Percentiles rank a stretch among this genome's conserved stretches.
phyloP scores from a whole-genome alignment of 2,113 vertebrate genomes.

The Atlantisia rogersi region DNA sequence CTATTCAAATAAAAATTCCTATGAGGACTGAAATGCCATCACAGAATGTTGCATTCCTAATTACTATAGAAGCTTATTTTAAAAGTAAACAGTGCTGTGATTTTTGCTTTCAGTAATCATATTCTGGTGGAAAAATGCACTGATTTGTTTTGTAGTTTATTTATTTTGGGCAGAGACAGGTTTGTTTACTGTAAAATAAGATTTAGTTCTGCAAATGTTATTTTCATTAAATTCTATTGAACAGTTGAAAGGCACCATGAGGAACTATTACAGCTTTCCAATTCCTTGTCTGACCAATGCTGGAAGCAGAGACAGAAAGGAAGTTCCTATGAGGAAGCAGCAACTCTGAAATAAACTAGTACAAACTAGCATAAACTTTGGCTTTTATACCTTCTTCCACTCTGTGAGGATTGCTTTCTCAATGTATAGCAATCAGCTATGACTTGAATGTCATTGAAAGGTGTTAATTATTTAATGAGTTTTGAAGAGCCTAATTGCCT shows the following conservation, averaged over 20 bases:
- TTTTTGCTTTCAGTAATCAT: background rate
- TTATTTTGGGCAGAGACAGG: background rate
- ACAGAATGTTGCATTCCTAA: background rate
- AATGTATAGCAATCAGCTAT: background rate
- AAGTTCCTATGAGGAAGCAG: background rate
- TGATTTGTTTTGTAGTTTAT: background rate
- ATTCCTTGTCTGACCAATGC: background rate
- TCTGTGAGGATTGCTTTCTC: background rate
- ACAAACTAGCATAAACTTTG: background rate
- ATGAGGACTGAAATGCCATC: background rate
- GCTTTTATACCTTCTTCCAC: background rate
- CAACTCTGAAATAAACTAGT: background rate
- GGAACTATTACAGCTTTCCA: background rate
- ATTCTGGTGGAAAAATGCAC: background rate
- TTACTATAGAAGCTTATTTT: background rate
- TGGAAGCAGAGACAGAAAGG: background rate
- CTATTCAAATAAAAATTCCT: background rate
- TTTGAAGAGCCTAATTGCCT: background rate
- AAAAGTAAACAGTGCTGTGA: background rate
- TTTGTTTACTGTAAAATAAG: conserved; percentile 31
- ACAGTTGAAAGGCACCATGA: background rate
- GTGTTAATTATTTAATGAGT: conserved; percentile 35
- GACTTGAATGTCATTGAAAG: conserved; percentile 22
- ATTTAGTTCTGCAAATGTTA: background rate
- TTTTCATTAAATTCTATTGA: background rate